Conservation (phyloP, 2,797 vertebrate species). For the Acrossocheilus fasciatus region DNA sequence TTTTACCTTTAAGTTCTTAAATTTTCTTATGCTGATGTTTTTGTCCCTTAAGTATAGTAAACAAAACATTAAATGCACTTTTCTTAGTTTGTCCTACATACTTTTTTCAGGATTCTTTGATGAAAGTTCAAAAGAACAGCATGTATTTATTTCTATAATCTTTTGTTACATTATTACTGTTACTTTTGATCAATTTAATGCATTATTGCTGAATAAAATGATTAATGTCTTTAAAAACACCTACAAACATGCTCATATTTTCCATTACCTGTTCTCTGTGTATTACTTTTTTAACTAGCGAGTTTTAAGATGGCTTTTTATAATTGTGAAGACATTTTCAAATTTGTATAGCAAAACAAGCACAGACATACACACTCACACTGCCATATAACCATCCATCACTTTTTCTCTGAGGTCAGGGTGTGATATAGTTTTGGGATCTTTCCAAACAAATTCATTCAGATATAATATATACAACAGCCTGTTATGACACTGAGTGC, state of each 20-base stretch:
- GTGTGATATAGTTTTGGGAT: neutral
- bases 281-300: neutral
- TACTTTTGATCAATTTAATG: neutral
- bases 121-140: too few relatives aligned
- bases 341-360: neutral
- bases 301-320: neutral
- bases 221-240: neutral
- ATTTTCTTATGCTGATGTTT: neutral
- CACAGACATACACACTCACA: neutral
- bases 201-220: neutral
- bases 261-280: neutral
- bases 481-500: neutral
- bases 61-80: neutral
- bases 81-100: too few relatives aligned
- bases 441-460: neutral
- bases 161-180: neutral
- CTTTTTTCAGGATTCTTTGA: neutral
- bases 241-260: neutral
- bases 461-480: constrained; percentile 18
- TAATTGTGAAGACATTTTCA: neutral
- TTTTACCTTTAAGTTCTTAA: neutral
- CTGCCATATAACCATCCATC: neutral
- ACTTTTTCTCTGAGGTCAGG: neutral
- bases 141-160: neutral
- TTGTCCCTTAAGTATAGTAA: neutral